These are phyloP conservation scores for Teinopalpus imperialis DNA, from an alignment of 2,888 invertebrate genomes.

Conservation along the genomic window DNA sequence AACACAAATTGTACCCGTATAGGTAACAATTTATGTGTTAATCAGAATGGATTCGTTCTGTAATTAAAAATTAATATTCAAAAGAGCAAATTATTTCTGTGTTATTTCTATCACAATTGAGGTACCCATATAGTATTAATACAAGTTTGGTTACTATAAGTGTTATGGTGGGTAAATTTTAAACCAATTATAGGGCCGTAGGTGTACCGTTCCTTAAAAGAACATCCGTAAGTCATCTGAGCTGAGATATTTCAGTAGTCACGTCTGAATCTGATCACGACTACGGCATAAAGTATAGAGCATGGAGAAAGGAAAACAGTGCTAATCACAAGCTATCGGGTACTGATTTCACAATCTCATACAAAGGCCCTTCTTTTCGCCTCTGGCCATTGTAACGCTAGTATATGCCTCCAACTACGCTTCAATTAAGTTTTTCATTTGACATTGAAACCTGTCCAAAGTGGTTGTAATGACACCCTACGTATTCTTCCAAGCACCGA, in stretches of 20 bases:
- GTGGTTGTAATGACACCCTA: slow-evolving; percentile 72
- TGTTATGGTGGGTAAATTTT: too few relatives aligned
- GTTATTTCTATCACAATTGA: too few relatives aligned
- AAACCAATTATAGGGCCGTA: slow-evolving; percentile 13
- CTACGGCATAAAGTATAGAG: slow-evolving; percentile 20
- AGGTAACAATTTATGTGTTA: too few relatives aligned
- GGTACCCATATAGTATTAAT: too few relatives aligned
- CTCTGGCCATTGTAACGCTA: not conserved
- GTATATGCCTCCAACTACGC: slow-evolving; percentile 5
- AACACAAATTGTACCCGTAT: too few relatives aligned
- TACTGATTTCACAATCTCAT: slow-evolving; percentile 11
- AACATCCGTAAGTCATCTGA: slow-evolving; percentile 19
- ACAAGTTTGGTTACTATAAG: too few relatives aligned
- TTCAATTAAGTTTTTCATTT: slow-evolving; percentile 45
- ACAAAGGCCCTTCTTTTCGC: slow-evolving; percentile 2
- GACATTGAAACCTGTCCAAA: slow-evolving; percentile 72
- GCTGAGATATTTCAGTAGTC: slow-evolving; percentile 25
- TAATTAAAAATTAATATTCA: too few relatives aligned
- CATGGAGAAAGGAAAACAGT: slow-evolving; percentile 25
- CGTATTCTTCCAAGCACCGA: slow-evolving; percentile 66
- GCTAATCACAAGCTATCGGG: slow-evolving; percentile 22
- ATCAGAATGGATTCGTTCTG: too few relatives aligned
- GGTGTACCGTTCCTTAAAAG: slow-evolving; percentile 13
- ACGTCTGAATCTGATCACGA: slow-evolving; percentile 25
- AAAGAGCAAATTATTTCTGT: too few relatives aligned